phyloP scores from a whole-genome alignment of 1,140 invertebrate species.

The Gonatopus flavifemur region DNA sequence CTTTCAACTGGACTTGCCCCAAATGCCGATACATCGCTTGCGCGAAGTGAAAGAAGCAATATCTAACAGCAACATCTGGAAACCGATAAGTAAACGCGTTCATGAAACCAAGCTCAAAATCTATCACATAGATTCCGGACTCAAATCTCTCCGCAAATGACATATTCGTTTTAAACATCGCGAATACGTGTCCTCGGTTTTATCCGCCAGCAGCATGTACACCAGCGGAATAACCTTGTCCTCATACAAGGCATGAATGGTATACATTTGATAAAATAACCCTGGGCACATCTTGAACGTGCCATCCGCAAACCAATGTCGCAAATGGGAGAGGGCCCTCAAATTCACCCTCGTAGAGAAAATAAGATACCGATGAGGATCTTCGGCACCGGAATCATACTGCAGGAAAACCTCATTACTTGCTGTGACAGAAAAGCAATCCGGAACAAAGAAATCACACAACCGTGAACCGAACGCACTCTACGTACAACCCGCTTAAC shows the following conservation, averaged over 20 bases:
- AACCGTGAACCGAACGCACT: too few relatives aligned
- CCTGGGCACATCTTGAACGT: conserved; percentile 13
- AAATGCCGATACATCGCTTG: conserved; percentile 16
- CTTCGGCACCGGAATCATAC: not conserved
- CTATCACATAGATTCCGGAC: conserved; percentile 6
- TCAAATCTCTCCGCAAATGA: not conserved
- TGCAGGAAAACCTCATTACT: not conserved
- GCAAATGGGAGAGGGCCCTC: not conserved
- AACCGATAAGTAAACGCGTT: conserved; percentile 8
- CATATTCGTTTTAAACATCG: not conserved
- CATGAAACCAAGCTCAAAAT: conserved; percentile 16
- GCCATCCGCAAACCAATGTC: conserved; percentile 16
- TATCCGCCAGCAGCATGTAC: not conserved
- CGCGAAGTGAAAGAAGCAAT: conserved; percentile 20
- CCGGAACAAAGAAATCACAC: too few relatives aligned
- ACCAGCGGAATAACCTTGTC: conserved; percentile 4
- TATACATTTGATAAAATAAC: conserved; percentile 19
- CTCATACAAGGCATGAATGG: conserved; percentile 10
- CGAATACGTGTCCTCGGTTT: not conserved
- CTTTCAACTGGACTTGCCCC: too few relatives aligned
- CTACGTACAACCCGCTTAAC: too few relatives aligned
- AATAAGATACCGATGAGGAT: not conserved
- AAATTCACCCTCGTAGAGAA: not conserved
- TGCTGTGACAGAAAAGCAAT: too few relatives aligned
- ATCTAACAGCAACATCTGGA: conserved; percentile 1